Percentiles rank a stretch among this genome's conserved stretches.
phyloP scores from a whole-genome alignment of 2,888 invertebrate genomes.

The Hypselothyrea guttata region DNA sequence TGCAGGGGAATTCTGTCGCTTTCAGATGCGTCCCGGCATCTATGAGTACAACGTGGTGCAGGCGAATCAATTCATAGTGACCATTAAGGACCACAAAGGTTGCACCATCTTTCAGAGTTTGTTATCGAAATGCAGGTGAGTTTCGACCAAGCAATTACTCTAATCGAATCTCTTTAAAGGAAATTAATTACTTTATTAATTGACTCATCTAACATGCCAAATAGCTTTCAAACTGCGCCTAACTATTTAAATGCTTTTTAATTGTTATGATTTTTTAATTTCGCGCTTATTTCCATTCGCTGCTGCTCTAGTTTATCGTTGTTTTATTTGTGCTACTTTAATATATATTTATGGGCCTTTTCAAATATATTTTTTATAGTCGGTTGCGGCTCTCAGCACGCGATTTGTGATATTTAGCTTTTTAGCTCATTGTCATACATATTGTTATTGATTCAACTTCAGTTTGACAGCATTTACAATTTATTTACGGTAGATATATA shows the following conservation, averaged over 20 bases:
- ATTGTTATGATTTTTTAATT: not conserved
- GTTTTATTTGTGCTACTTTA: not conserved
- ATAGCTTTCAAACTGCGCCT: not conserved
- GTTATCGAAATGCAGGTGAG: slow-evolving; percentile 89
- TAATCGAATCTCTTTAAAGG: no score
- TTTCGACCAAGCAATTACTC: no score
- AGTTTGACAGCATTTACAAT: not conserved
- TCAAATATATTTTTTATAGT: not conserved
- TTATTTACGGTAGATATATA: no score
- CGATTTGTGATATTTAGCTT: no score
- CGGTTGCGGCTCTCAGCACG: slow-evolving; percentile 1
- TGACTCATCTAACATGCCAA: not conserved
- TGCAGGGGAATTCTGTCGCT: slow-evolving; percentile 96
- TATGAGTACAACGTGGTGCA: slow-evolving; percentile 92
- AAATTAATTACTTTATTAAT: not conserved
- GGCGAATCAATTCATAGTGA: slow-evolving; percentile 95
- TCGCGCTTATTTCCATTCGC: not conserved
- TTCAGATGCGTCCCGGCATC: slow-evolving; percentile 93
- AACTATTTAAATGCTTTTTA: no score
- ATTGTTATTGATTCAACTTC: not conserved
- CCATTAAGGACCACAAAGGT: slow-evolving; percentile 87
- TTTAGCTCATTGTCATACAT: not conserved
- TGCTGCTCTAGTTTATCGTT: not conserved
- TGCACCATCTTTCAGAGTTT: slow-evolving; percentile 90
- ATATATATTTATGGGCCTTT: not conserved